Conservation (phyloP, 2,113 vertebrate genomes). For the Vireo altiloquus region DNA sequence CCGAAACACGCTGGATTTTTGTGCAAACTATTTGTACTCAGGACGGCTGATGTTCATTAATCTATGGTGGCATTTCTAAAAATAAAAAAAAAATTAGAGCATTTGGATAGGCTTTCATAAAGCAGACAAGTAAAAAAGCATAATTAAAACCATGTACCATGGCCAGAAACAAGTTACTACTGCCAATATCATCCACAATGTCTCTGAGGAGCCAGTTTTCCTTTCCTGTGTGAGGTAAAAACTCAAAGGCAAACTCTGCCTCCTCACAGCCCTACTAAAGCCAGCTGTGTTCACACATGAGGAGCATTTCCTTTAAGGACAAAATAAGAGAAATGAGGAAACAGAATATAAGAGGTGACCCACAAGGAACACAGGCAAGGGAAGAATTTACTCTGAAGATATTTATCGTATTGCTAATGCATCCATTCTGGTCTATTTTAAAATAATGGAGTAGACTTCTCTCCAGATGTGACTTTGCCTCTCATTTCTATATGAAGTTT, state of each 20-base stretch:
- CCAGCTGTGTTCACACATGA: conserved; percentile 20
- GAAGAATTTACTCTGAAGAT: neutral
- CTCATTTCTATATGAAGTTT: neutral
- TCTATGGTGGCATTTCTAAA: neutral
- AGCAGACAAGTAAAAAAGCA: neutral
- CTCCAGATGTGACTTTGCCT: neutral
- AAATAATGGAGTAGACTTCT: neutral
- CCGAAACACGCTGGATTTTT: neutral
- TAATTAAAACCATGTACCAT: conserved; percentile 16
- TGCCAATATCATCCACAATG: conserved; percentile 3
- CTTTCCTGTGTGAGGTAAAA: conserved; percentile 38
- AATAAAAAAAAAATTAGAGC: neutral
- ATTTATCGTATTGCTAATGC: neutral
- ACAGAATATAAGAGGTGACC: neutral
- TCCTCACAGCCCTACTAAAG: neutral
- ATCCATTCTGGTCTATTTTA: neutral
- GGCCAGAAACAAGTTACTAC: neutral
- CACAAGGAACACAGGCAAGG: neutral
- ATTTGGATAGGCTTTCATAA: neutral
- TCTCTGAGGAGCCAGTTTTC: conserved; percentile 25
- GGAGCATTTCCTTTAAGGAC: conserved; percentile 5
- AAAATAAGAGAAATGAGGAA: conserved; percentile 6
- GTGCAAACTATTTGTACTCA: neutral
- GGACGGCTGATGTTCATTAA: neutral
- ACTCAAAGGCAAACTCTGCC: neutral